These are phyloP conservation scores for Drosophila fulvimacula DNA, from an alignment of 2,888 invertebrate species.

Conservation along the genomic window DNA sequence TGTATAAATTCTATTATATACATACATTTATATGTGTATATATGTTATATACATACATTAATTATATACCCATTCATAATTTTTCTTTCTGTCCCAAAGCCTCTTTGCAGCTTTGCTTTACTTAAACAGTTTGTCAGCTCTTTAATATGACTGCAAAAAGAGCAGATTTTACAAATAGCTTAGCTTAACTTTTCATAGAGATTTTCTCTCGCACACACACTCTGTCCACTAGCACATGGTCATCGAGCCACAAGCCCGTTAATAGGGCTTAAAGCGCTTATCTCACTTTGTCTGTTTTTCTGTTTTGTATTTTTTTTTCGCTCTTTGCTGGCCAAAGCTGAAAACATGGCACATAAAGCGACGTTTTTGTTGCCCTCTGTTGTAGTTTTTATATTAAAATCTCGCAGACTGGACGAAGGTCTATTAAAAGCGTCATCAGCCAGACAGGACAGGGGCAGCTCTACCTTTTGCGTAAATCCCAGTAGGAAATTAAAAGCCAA, in stretches of 20 bases:
- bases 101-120: not conserved
- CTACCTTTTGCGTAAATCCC: constrained; percentile 77
- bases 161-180: constrained; percentile 30
- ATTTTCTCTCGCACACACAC: constrained; percentile 1
- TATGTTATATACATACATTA: not conserved
- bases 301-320: constrained; percentile 5
- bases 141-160: constrained; percentile 28
- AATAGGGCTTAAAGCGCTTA: constrained; percentile 76
- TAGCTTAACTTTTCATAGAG: constrained; percentile 40
- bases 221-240: constrained; percentile 27
- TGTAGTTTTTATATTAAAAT: constrained; percentile 78
- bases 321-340: constrained; percentile 33
- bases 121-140: constrained; percentile 10
- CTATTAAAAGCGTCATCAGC: constrained; percentile 64
- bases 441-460: constrained; percentile 42
- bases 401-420: constrained; percentile 68
- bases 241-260: constrained; percentile 50
- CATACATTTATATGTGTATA: not conserved
- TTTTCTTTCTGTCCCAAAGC: not conserved
- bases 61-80: not conserved
- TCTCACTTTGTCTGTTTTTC: constrained; percentile 55
- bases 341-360: constrained; percentile 59
- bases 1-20: too few species aligned
- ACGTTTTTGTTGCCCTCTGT: constrained; percentile 43
- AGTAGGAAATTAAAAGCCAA: constrained; percentile 80